These are phyloP conservation scores for Aptenodytes patagonicus DNA, from an alignment of 2,113 vertebrate genomes.

Conservation along the genomic window DNA sequence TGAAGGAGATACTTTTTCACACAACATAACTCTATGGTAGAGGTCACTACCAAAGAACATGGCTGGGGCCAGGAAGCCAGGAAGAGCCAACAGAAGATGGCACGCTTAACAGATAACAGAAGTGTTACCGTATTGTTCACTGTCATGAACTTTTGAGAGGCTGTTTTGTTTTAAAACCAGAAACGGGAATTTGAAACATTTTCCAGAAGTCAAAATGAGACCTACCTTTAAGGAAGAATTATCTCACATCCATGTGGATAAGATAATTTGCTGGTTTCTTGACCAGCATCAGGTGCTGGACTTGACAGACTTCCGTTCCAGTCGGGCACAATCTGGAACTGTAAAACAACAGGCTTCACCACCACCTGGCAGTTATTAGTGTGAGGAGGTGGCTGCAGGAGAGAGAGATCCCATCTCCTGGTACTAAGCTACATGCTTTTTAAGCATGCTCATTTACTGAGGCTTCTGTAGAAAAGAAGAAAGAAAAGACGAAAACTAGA, in stretches of 20 bases:
- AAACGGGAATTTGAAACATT: not conserved
- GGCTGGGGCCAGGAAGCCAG: not conserved
- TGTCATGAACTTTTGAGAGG: not conserved
- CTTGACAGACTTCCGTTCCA: not conserved
- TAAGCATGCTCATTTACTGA: not conserved
- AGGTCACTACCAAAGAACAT: not conserved
- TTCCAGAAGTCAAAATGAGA: not conserved
- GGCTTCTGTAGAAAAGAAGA: not conserved
- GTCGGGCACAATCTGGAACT: not conserved
- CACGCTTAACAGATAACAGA: not conserved
- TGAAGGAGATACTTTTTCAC: not conserved
- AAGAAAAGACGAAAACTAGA: not conserved
- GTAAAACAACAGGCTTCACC: not conserved
- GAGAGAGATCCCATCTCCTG: not conserved
- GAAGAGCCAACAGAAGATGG: not conserved
- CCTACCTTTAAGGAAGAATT: not conserved
- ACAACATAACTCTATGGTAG: fast-evolving
- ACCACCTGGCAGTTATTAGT: not conserved
- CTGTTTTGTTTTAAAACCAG: not conserved
- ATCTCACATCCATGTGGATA: not conserved
- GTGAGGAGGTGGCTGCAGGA: not conserved
- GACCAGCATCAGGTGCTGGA: too few relatives aligned
- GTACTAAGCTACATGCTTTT: not conserved
- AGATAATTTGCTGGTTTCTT: not conserved
- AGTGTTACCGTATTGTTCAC: not conserved